These are phyloP conservation scores for Neoascia interrupta DNA, from an alignment of 2,888 invertebrate species.

Conservation along the genomic window DNA sequence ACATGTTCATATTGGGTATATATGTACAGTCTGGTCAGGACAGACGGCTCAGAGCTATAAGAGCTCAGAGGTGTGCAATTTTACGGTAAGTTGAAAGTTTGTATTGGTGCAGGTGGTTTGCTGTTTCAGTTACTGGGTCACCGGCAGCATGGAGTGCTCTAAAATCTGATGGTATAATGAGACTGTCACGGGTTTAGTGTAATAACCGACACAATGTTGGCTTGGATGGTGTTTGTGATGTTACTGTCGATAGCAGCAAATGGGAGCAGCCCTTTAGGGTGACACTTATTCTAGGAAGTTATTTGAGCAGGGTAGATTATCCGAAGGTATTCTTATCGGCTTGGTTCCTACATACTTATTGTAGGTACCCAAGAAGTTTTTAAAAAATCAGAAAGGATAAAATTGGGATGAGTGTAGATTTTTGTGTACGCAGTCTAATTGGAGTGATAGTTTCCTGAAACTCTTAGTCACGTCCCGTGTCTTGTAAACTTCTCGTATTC, in stretches of 20 bases:
- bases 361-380: too few species aligned
- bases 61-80: constrained; percentile 44
- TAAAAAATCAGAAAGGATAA: too few species aligned
- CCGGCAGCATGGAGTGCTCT: constrained; percentile 47
- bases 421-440: too few species aligned
- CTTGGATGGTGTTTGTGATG: constrained; percentile 53
- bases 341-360: too few species aligned
- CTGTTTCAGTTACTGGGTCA: constrained; percentile 31
- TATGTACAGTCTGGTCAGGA: constrained; percentile 22
- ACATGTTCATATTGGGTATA: constrained; percentile 43
- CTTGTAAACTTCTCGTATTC: too few species aligned
- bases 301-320: too few species aligned
- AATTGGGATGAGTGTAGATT: too few species aligned
- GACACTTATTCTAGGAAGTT: too few species aligned
- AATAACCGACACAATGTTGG: constrained; percentile 7
- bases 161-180: constrained; percentile 47
- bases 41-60: not conserved
- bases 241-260: constrained; percentile 54
- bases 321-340: too few species aligned
- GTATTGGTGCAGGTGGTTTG: constrained; percentile 30
- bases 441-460: too few species aligned
- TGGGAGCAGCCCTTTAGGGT: too few species aligned
- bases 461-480: too few species aligned
- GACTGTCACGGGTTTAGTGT: constrained; percentile 48
- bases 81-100: constrained; percentile 51